Conservation (phyloP, 2,888 invertebrate genomes). For the Chrysomela aeneicollis region DNA sequence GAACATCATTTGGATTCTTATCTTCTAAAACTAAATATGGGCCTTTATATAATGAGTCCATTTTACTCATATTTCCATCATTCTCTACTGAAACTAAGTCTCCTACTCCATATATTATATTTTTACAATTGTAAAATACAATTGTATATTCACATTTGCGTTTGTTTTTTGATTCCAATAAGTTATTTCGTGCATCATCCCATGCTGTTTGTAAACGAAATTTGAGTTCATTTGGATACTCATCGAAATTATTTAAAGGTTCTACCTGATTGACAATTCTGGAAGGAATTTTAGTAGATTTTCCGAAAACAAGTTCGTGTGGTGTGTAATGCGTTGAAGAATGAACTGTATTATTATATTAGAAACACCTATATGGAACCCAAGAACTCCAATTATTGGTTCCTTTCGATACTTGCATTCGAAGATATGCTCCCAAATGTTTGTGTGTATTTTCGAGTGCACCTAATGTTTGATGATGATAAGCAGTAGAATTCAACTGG, state of each 20-base stretch:
- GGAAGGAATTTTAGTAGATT: slow-evolving; percentile 16
- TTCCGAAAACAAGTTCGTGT: slow-evolving; percentile 22
- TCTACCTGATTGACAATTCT: slow-evolving; percentile 12
- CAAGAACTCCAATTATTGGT: slow-evolving; percentile 19
- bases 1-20: no score
- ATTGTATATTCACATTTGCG: slow-evolving; percentile 14
- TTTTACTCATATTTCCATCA: slow-evolving; percentile 7
- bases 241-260: slow-evolving; percentile 31
- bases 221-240: slow-evolving; percentile 28
- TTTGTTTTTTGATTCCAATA: slow-evolving; percentile 24
- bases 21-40: not conserved
- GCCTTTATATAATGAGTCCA: not conserved
- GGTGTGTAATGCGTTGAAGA: slow-evolving; percentile 16
- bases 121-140: not conserved
- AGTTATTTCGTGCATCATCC: slow-evolving; percentile 26
- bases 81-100: not conserved
- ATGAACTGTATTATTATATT: slow-evolving; percentile 26
- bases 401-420: slow-evolving; percentile 30
- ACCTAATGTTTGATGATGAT: slow-evolving; percentile 31
- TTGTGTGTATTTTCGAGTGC: slow-evolving; percentile 36
- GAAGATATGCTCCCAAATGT: slow-evolving; percentile 26
- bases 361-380: slow-evolving; percentile 24
- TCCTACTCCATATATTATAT: not conserved
- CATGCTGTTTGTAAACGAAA: slow-evolving; percentile 28
- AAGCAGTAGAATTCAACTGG: slow-evolving; percentile 25